These are phyloP conservation scores for Spinus pinus DNA, from an alignment of 2,797 vertebrate species.

Conservation along the genomic window DNA sequence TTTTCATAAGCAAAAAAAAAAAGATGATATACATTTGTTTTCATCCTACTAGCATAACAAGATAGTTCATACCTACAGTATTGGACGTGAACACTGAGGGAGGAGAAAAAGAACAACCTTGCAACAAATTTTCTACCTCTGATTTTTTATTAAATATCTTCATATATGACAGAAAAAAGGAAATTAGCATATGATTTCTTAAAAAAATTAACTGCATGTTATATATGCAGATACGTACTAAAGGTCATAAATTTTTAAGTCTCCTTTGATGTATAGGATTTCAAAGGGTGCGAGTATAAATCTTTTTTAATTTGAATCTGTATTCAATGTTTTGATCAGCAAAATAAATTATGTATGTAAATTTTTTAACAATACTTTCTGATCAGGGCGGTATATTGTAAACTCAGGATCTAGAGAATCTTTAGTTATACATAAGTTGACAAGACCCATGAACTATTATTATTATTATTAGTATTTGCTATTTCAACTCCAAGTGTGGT, in stretches of 20 bases:
- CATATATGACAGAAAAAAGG: not conserved
- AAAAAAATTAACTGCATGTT: not conserved
- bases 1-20: not conserved
- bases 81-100: not conserved
- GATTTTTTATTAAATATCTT: not conserved
- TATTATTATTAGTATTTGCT: not conserved
- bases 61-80: not conserved
- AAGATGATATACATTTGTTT: not conserved
- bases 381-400: not conserved
- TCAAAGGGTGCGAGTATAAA: not conserved
- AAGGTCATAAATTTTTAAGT: not conserved
- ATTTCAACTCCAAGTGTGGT: not conserved
- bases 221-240: not conserved
- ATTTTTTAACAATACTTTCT: not conserved
- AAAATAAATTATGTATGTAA: not conserved
- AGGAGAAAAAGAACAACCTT: not conserved
- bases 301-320: not conserved
- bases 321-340: not conserved
- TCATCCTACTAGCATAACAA: not conserved
- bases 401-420: not conserved
- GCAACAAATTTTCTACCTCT: not conserved
- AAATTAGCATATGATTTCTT: not conserved
- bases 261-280: not conserved
- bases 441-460: not conserved
- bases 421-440: not conserved